Percentiles rank a stretch among this genome's conserved stretches.
Evolutionary conservation across 2,888 invertebrate genomes (phyloP).

Genomic region (Philereme transversata): DNA sequence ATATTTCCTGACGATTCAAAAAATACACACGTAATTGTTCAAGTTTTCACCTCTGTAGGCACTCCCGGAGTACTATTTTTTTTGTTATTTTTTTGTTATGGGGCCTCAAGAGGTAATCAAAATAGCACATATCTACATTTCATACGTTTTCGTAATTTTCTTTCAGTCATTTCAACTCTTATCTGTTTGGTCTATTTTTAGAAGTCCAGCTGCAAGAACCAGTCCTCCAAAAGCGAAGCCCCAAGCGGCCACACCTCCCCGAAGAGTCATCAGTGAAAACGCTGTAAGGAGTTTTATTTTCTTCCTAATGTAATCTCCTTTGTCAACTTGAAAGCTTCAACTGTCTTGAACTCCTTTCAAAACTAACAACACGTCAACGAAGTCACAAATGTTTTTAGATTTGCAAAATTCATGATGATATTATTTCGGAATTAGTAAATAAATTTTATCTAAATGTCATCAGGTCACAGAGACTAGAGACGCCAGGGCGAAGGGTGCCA

Average conservation of each 20-base stretch:
- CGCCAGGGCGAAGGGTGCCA: slow-evolving; percentile 53
- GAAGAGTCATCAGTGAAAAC: slow-evolving; percentile 60
- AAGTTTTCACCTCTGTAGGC: no score
- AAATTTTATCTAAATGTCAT: no score
- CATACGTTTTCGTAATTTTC: no score
- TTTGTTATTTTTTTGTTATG: no score
- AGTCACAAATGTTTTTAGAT: neutral
- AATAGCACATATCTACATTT: no score
- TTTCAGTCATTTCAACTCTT: no score
- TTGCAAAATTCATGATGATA: no score
- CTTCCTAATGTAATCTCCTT: neutral
- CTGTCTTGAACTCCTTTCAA: slow-evolving; percentile 6
- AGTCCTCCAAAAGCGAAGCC: slow-evolving; percentile 52
- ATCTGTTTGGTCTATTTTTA: slow-evolving; percentile 19
- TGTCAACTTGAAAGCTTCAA: slow-evolving; percentile 3
- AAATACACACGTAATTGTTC: no score
- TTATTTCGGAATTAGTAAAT: no score
- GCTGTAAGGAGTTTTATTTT: slow-evolving; percentile 50
- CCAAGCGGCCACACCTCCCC: slow-evolving; percentile 42
- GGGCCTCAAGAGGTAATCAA: no score
- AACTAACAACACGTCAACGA: neutral
- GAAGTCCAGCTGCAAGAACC: slow-evolving; percentile 45
- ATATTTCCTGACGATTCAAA: no score
- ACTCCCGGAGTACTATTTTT: no score
- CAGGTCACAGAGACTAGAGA: slow-evolving; percentile 52